Base-by-base conservation (phyloP, 2,797 vertebrate genomes). In the Semaprochilodus insignis region DNA sequence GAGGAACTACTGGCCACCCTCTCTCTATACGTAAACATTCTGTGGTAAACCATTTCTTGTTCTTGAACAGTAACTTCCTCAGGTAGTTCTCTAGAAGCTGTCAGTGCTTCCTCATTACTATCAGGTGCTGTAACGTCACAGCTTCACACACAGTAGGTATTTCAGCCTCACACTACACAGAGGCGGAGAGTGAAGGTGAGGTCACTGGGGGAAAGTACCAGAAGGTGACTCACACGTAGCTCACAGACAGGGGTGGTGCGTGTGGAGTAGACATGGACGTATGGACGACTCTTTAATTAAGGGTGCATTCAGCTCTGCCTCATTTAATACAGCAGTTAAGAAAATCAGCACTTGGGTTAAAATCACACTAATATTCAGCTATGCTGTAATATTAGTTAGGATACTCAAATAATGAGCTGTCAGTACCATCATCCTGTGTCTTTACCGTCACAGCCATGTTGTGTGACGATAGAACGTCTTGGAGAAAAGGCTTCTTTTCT, bases 131-230 rank as follows among this genome's bases (percentile, higher is more conserved):
- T 77, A 55, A 77, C 54, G 13, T 79, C 72, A 84, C 27, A 62
- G 65, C 40, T 62, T 1, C n/a, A 40, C 34, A 40, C 34, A 81
- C 40, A 44, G 11, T 3, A 8, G 8, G 25, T 17, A 17, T 77
- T 65, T 59, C 31, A 69, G 51, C 54, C 31, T 31, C 8, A 40
- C 8, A 15, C 15, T 34, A 66, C 31, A 62, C 13, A 63, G 27
- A 7, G 21, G 51, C 55, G 27, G 19, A 34, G 63, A 81, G 80
- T 23, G 67, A 77, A 81, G 72, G 71, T 83, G 78, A 83, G 34
- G 66, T 84, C 81, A 81, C 2, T 34, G 19, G 31, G 67, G 6
- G 57, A 84, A 85, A 84, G 74, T 48, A 77, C 74, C 84, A 77
- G 31, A 48, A 7, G 36, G 27, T 82, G 72, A 82, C 76, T 80